Percentiles rank a stretch among this genome's conserved stretches.
Evolutionary conservation across 1,140 invertebrate genomes (phyloP).

Genomic region (Heliothis virescens): DNA sequence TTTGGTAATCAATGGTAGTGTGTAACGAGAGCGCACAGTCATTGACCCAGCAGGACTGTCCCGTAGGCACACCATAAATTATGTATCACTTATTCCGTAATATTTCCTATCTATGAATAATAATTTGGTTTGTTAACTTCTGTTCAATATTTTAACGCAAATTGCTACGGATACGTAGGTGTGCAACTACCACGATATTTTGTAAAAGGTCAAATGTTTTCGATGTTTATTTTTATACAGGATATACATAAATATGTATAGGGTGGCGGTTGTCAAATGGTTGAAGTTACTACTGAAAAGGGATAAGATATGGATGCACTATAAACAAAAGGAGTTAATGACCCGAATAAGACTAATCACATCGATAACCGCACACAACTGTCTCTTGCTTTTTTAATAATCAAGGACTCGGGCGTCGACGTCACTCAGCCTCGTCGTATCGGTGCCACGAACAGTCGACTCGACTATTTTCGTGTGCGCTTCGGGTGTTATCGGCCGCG

Average conservation of each 20-base stretch:
- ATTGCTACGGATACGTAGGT: constrained; percentile 5
- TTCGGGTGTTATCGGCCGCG: constrained; percentile 45
- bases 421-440: constrained; percentile 50
- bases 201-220: constrained; percentile 6
- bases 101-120: constrained; percentile 30
- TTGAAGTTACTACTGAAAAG: background rate
- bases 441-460: constrained; percentile 51
- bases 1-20: no score
- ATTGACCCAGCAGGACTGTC: constrained; percentile 1
- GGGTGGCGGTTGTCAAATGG: background rate
- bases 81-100: constrained; percentile 19
- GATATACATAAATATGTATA: background rate
- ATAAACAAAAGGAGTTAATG: constrained; percentile 47
- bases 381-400: constrained; percentile 55
- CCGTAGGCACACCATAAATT: background rate
- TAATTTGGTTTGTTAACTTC: constrained; percentile 34
- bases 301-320: no score
- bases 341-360: constrained; percentile 49
- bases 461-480: constrained; percentile 51
- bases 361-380: constrained; percentile 38
- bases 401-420: constrained; percentile 51
- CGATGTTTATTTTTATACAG: background rate
- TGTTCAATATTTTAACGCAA: constrained; percentile 23
- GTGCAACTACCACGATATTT: constrained; percentile 10
- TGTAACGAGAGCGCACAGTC: background rate